Percentiles rank a stretch among this genome's conserved stretches.
Evolutionary conservation across 2,888 invertebrate genomes (phyloP).

Genomic region (Patella ulyssiponensis): DNA sequence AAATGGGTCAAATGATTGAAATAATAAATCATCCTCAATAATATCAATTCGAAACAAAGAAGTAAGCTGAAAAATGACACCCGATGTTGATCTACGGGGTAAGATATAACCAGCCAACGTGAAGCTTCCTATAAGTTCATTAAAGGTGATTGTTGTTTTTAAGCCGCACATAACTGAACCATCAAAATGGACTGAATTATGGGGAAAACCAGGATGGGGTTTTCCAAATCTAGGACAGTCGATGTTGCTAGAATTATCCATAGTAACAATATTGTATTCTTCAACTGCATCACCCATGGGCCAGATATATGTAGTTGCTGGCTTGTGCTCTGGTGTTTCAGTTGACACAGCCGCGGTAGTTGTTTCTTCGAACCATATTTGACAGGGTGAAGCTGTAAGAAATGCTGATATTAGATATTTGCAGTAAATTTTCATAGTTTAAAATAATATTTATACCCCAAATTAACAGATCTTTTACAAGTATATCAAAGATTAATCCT

Average conservation of each 20-base stretch:
- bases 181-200: not conserved
- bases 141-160: not conserved
- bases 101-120: not conserved
- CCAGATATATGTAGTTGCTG: not conserved
- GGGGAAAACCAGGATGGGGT: not conserved
- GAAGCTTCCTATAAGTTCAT: not conserved
- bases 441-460: no score
- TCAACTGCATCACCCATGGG: not conserved
- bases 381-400: no score
- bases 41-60: no score
- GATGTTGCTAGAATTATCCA: not conserved
- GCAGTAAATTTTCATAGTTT: no score
- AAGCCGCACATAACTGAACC: not conserved
- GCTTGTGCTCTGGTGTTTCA: no score
- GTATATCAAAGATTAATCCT: no score
- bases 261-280: not conserved
- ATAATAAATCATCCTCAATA: no score
- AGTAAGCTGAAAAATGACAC: not conserved
- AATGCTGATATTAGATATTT: no score
- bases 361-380: no score
- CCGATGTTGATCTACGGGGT: not conserved
- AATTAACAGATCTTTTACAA: no score
- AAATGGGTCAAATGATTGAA: no score
- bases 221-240: not conserved
- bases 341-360: no score